These are phyloP conservation scores for Mythimna loreyi DNA, from an alignment of 2,888 invertebrate genomes.

Conservation along the genomic window DNA sequence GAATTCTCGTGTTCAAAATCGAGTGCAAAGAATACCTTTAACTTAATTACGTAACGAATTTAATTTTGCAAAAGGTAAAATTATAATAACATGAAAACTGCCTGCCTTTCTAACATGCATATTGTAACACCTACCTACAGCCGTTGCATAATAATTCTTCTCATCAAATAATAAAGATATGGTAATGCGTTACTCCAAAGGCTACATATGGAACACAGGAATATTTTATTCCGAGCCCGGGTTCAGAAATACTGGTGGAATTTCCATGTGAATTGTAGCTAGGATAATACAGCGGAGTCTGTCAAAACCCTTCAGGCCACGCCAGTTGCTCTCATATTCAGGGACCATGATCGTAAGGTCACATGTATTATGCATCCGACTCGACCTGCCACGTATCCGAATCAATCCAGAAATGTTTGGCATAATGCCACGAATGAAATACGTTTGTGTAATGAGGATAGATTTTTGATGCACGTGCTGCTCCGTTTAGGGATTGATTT, in stretches of 20 bases:
- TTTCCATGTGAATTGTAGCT: constrained; percentile 78
- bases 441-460: constrained; percentile 74
- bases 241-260: constrained; percentile 63
- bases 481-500: constrained; percentile 54
- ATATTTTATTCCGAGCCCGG: constrained; percentile 62
- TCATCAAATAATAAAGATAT: constrained; percentile 66
- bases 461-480: constrained; percentile 62
- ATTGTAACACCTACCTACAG: constrained; percentile 37
- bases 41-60: background rate
- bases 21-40: background rate
- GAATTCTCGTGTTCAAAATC: background rate
- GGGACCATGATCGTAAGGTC: constrained; percentile 77
- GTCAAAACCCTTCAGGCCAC: constrained; percentile 72
- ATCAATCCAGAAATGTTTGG: constrained; percentile 81
- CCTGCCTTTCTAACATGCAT: constrained; percentile 28
- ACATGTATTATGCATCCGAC: constrained; percentile 83
- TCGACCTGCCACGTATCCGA: constrained; percentile 78
- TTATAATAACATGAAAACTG: constrained; percentile 25
- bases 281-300: constrained; percentile 73
- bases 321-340: constrained; percentile 72
- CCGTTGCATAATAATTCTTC: constrained; percentile 57
- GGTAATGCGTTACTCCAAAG: constrained; percentile 62
- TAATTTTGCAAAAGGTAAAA: constrained; percentile 14
- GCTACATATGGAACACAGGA: constrained; percentile 52
- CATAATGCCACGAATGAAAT: constrained; percentile 78